These are phyloP conservation scores for Hypsibius dujardini DNA, from an alignment of 1,140 invertebrate species.

Conservation along the genomic window DNA sequence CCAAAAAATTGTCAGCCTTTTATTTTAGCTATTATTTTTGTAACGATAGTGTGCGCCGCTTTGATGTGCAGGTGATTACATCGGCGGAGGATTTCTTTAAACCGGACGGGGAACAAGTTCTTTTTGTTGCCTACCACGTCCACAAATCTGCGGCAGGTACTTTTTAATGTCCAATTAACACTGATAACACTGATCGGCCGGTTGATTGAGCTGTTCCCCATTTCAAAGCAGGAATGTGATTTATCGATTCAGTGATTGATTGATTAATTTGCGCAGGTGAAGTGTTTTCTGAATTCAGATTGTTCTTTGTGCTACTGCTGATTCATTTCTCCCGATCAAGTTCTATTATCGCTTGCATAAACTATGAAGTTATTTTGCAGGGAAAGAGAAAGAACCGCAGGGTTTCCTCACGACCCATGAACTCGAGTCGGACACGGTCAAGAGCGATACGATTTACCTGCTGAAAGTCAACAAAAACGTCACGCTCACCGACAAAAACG, in stretches of 20 bases:
- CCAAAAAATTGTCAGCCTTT: not conserved
- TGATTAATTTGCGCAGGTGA: too few relatives aligned
- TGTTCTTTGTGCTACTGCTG: not conserved
- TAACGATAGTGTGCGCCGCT: too few relatives aligned
- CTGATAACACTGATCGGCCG: not conserved
- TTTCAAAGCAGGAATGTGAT: not conserved
- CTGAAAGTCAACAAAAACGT: not conserved
- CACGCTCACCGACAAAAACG: slow-evolving; percentile 9
- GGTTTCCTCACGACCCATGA: not conserved
- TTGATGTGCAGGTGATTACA: not conserved
- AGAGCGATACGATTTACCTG: slow-evolving; percentile 2
- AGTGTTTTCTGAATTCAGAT: too few relatives aligned
- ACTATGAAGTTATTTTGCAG: not conserved
- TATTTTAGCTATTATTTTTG: not conserved
- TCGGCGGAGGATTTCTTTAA: not conserved
- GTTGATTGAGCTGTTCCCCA: not conserved
- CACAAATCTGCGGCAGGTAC: not conserved
- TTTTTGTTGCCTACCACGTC: not conserved
- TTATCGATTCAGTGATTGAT: not conserved
- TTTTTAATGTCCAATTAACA: not conserved
- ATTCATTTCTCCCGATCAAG: not conserved
- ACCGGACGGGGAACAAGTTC: not conserved
- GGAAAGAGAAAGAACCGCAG: not conserved
- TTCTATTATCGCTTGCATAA: not conserved
- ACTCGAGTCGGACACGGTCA: not conserved